Conservation (phyloP, 2,113 vertebrate species). For the Petaurus breviceps region DNA sequence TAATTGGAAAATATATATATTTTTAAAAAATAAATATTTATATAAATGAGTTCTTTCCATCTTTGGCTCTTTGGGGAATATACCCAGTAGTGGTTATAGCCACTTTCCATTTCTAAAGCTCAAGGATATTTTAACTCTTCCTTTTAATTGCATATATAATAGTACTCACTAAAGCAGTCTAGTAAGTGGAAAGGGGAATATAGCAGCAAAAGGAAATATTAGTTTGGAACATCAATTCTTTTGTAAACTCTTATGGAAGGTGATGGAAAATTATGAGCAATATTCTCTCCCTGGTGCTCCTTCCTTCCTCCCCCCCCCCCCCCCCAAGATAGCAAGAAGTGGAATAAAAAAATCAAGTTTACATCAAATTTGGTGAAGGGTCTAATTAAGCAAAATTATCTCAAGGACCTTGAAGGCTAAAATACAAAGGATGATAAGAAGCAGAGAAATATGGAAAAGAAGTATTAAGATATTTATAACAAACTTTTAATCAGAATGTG, state of each 20-base stretch:
- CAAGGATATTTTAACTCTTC: background rate
- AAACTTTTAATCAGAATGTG: background rate
- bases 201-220: background rate
- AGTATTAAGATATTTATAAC: background rate
- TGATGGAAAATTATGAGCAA: background rate
- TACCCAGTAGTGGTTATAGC: background rate
- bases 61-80: background rate
- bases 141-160: background rate
- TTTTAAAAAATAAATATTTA: background rate
- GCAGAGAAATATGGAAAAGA: background rate
- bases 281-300: background rate
- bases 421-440: background rate
- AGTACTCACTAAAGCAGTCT: background rate
- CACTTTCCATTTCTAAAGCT: background rate
- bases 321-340: background rate
- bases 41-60: background rate
- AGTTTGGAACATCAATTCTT: background rate
- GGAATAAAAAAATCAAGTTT: background rate
- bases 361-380: background rate
- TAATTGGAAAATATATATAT: background rate
- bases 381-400: background rate
- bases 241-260: background rate
- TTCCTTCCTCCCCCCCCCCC: fast-evolving
- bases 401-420: background rate
- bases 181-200: background rate